These are phyloP conservation scores for Calycopis cecrops DNA, from an alignment of 1,140 invertebrate species.

Conservation along the genomic window DNA sequence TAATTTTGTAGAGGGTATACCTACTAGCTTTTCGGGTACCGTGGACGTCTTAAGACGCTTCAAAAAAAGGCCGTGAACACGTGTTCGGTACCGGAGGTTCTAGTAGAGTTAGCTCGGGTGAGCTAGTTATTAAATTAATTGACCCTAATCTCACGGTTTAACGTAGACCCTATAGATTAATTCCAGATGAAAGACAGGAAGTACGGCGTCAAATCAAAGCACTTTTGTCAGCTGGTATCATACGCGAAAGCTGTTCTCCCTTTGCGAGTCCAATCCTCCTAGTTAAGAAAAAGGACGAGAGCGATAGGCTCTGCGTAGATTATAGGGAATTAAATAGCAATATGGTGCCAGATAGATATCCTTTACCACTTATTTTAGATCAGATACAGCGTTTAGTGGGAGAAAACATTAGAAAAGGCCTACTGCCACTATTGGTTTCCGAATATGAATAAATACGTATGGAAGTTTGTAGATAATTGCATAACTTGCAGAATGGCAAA, in stretches of 20 bases:
- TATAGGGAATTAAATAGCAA: neutral
- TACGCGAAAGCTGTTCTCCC: constrained; percentile 1
- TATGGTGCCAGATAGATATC: neutral
- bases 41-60: no score
- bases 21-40: neutral
- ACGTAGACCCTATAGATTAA: neutral
- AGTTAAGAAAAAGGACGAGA: neutral
- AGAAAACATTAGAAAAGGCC: constrained; percentile 24
- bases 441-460: constrained; percentile 16
- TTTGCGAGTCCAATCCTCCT: no score
- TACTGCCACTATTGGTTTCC: constrained; percentile 20
- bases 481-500: constrained; percentile 19
- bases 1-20: neutral
- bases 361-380: constrained; percentile 2
- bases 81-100: no score
- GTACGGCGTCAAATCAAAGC: neutral
- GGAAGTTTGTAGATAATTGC: constrained; percentile 21
- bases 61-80: no score
- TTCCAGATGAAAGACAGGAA: neutral
- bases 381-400: constrained; percentile 11
- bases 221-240: neutral
- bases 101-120: no score
- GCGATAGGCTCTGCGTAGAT: neutral
- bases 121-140: no score
- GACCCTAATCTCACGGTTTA: no score